Evolutionary conservation across 2,113 vertebrate genomes (phyloP).

Genomic region (Hyperopisus bebe): DNA sequence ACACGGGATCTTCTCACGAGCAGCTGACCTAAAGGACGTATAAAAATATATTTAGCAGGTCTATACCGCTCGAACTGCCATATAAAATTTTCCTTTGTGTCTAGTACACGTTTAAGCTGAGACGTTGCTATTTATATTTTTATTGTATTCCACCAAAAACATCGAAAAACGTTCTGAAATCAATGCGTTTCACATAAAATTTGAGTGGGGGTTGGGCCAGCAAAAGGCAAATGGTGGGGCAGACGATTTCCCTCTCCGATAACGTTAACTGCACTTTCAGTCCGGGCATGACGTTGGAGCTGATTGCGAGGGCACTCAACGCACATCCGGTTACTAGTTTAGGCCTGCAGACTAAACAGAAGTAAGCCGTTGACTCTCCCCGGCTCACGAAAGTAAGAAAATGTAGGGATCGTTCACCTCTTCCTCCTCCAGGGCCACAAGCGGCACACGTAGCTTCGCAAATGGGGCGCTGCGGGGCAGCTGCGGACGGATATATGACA

Average conservation of each 20-base stretch:
- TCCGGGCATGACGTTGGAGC: background rate
- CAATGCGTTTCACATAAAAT: background rate
- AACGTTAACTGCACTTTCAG: constrained; percentile 7
- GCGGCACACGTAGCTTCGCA: background rate
- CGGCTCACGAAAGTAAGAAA: background rate
- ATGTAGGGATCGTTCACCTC: background rate
- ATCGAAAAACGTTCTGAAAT: background rate
- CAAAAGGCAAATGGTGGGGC: background rate
- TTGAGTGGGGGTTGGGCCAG: background rate
- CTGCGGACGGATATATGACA: constrained; percentile 14
- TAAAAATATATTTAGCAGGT: background rate
- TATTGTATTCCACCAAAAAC: background rate
- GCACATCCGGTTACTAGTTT: constrained; percentile 17
- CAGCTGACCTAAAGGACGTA: background rate
- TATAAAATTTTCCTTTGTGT: background rate
- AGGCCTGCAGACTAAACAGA: constrained; percentile 16
- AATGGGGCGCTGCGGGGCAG: background rate
- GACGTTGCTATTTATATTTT: background rate
- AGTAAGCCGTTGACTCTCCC: background rate
- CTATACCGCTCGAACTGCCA: background rate
- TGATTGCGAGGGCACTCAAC: background rate
- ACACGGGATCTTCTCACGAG: background rate
- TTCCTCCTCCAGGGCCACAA: background rate
- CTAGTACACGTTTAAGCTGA: background rate
- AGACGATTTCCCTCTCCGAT: background rate